A percentile compares a stretch with the other conserved stretches of the same genome.
These are phyloP conservation scores for Cherax destructor DNA, from an alignment of 1,140 invertebrate species.

Conservation along the genomic window DNA sequence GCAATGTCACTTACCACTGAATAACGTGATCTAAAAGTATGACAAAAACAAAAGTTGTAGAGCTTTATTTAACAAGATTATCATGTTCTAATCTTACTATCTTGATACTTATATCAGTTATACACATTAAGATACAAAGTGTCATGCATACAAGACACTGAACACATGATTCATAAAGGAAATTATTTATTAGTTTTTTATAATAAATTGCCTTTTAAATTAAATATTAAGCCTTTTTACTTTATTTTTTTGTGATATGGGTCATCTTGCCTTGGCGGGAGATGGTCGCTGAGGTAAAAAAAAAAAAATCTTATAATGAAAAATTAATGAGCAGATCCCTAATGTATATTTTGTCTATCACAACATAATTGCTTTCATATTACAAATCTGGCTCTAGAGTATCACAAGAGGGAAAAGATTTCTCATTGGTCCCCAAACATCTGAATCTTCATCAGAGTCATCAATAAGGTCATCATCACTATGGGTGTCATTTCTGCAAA, in stretches of 20 bases:
- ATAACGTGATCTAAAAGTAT: background rate
- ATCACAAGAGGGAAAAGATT: conserved; percentile 28
- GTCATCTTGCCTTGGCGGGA: background rate
- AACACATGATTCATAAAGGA: background rate
- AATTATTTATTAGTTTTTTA: background rate
- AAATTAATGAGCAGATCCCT: background rate
- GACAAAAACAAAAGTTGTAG: background rate
- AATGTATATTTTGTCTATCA: background rate
- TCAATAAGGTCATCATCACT: conserved; percentile 17
- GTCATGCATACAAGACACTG: background rate
- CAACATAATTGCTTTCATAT: background rate
- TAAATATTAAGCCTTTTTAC: no score
- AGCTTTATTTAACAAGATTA: background rate
- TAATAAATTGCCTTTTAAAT: no score
- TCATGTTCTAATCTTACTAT: no score
- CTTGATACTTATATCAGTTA: background rate
- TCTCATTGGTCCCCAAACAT: conserved; percentile 28
- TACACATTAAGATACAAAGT: background rate
- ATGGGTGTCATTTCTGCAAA: conserved; percentile 15
- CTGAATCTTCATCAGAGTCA: conserved; percentile 26
- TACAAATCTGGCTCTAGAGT: background rate
- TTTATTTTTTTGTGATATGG: background rate
- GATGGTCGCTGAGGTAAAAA: background rate
- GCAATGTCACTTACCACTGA: background rate
- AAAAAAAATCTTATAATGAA: background rate